phyloP scores from a whole-genome alignment of 2,113 vertebrate genomes.

The Indicator maculatus region DNA sequence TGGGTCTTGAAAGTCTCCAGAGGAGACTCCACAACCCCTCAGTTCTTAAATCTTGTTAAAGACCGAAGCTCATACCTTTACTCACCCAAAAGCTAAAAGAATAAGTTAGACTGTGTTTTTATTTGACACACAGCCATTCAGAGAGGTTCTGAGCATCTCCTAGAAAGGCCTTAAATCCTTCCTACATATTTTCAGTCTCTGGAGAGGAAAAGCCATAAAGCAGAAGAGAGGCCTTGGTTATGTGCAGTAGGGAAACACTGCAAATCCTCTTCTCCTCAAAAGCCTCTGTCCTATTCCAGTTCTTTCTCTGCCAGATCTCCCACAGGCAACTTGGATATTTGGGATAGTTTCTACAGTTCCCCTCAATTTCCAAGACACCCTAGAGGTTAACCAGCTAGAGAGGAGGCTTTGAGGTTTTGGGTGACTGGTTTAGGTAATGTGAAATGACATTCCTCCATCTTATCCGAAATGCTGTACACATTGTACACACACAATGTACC shows the following conservation, averaged over 20 bases:
- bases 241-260: neutral
- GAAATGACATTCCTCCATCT: neutral
- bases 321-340: neutral
- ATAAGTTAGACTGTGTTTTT: neutral
- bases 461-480: neutral
- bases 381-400: neutral
- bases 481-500: too few relatives aligned
- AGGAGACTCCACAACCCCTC: neutral
- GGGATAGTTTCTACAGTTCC: neutral
- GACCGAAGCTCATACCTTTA: neutral
- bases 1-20: too few relatives aligned
- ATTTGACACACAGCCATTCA: neutral
- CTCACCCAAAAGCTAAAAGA: neutral
- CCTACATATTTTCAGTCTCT: neutral
- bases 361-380: neutral
- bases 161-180: neutral
- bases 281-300: neutral
- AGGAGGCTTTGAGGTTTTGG: fast-evolving
- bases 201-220: neutral
- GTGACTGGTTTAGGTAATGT: neutral
- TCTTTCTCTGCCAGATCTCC: neutral
- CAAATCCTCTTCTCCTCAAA: neutral
- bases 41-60: neutral
- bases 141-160: neutral
- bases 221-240: neutral